phyloP scores from a whole-genome alignment of 2,797 vertebrate genomes.

The Propithecus perrieri region DNA sequence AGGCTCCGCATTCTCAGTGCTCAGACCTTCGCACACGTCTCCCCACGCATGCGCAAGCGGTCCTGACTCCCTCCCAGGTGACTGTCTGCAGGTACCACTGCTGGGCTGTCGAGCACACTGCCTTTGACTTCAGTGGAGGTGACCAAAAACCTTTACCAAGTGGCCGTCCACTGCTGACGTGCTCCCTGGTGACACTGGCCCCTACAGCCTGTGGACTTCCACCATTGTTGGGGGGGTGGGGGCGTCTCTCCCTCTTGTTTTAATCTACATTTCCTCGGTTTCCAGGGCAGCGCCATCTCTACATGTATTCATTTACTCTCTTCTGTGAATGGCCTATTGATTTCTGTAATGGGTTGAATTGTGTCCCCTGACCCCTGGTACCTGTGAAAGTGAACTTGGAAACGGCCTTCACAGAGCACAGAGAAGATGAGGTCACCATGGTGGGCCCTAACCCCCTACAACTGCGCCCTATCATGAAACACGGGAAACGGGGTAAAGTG shows the following conservation, averaged over 20 bases:
- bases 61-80: not conserved
- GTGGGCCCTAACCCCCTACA: not conserved
- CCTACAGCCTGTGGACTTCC: not conserved
- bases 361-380: too few relatives aligned
- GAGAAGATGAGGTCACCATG: not conserved
- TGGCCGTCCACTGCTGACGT: accelerated
- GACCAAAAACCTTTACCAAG: not conserved
- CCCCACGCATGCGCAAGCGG: accelerated
- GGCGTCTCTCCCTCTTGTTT: not conserved
- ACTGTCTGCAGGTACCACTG: accelerated
- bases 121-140: not conserved
- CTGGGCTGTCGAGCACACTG: not conserved
- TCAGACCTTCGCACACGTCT: accelerated
- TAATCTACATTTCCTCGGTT: not conserved
- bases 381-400: not conserved
- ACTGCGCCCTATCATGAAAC: not conserved
- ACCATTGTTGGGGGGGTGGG: too few relatives aligned
- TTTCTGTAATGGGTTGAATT: not conserved
- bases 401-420: not conserved
- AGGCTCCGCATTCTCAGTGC: accelerated
- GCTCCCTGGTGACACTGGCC: not conserved
- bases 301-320: not conserved
- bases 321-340: not conserved
- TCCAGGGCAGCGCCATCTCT: not conserved
- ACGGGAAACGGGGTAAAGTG: not conserved